These are phyloP conservation scores for Nothocercus julius DNA, from an alignment of 2,113 vertebrate genomes.

Conservation along the genomic window DNA sequence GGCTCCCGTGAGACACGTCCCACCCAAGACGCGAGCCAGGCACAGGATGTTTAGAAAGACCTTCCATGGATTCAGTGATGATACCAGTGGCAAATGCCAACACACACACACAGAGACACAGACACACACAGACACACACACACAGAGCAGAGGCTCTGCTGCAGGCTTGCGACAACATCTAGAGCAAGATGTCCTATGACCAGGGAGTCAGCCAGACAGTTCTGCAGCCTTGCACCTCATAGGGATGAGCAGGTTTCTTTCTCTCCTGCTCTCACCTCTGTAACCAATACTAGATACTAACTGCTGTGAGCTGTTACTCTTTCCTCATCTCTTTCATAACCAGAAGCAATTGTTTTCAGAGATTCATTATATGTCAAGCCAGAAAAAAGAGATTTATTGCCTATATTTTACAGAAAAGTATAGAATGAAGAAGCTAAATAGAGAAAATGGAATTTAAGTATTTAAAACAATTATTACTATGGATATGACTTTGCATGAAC, in stretches of 20 bases:
- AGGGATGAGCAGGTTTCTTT: neutral
- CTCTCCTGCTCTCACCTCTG: neutral
- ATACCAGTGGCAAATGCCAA: neutral
- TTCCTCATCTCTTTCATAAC: neutral
- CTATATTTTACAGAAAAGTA: neutral
- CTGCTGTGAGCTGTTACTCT: neutral
- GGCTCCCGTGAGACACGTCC: neutral
- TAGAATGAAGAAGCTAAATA: neutral
- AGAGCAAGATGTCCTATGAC: neutral
- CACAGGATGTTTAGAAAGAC: neutral
- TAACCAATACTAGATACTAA: neutral
- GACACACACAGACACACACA: neutral
- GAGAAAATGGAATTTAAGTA: neutral
- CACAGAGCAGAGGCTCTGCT: neutral
- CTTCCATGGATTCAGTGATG: neutral
- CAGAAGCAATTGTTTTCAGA: neutral
- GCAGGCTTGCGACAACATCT: neutral
- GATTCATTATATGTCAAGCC: neutral
- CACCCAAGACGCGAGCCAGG: fast-evolving
- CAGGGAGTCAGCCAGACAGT: neutral
- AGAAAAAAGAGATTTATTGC: neutral
- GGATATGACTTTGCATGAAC: neutral
- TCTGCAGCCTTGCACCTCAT: neutral
- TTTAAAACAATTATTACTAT: neutral
- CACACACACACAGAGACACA: neutral